phyloP scores from a whole-genome alignment of 92 coral and sea anemone genomes.

The Porites divaricata region DNA sequence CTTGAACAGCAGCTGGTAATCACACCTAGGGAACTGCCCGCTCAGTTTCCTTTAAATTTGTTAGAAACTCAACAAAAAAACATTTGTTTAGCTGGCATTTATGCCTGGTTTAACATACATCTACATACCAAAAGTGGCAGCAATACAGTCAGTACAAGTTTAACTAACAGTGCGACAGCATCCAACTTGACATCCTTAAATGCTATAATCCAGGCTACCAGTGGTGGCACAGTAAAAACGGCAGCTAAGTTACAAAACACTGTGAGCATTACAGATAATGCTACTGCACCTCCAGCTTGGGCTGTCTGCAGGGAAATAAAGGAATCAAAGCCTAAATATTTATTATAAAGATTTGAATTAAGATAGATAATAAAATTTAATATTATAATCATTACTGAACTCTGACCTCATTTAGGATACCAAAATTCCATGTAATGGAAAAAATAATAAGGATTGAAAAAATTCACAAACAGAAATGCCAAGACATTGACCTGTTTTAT shows the following conservation, averaged over 20 bases:
- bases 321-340: background rate
- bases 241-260: slow-evolving; percentile 86
- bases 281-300: slow-evolving; percentile 91
- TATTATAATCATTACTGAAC: too few species aligned
- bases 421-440: too few species aligned
- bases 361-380: too few species aligned
- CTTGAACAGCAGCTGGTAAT: too few species aligned
- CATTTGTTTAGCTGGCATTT: too few species aligned
- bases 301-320: slow-evolving; percentile 62
- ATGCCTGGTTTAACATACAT: background rate
- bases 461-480: too few species aligned
- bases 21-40: too few species aligned
- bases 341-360: background rate
- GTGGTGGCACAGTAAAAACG: slow-evolving; percentile 82
- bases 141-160: slow-evolving; percentile 82
- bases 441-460: too few species aligned
- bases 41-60: too few species aligned
- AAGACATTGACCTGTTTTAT: too few species aligned
- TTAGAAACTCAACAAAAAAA: too few species aligned
- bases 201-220: slow-evolving; percentile 89
- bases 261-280: slow-evolving; percentile 89
- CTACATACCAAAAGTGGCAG: slow-evolving; percentile 90
- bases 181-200: slow-evolving; percentile 79
- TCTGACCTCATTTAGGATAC: too few species aligned
- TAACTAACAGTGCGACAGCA: slow-evolving; percentile 69